Evolutionary conservation across 2,888 invertebrate genomes (phyloP).

Genomic region (Meiosimyza decipiens): DNA sequence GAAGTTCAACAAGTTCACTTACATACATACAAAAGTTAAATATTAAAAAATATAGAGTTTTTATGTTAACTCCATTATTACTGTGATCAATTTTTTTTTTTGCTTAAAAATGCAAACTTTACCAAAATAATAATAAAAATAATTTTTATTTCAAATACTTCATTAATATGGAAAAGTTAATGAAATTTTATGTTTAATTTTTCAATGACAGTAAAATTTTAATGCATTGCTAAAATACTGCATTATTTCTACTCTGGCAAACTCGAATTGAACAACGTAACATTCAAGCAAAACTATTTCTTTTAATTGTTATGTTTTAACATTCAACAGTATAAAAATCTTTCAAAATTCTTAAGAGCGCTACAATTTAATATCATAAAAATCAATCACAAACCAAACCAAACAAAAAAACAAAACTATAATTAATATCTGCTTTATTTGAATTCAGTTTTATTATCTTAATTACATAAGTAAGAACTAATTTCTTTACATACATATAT

Average conservation of each 20-base stretch:
- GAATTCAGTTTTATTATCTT: constrained; percentile 29
- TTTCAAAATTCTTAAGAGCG: constrained; percentile 32
- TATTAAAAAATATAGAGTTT: constrained; percentile 30
- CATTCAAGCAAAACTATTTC: too few relatives aligned
- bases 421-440: constrained; percentile 42
- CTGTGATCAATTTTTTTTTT: constrained; percentile 53
- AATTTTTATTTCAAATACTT: too few relatives aligned
- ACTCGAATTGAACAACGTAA: background rate
- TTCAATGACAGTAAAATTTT: too few relatives aligned
- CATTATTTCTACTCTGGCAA: background rate
- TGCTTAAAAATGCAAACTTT: background rate
- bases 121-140: too few relatives aligned
- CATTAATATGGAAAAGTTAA: too few relatives aligned
- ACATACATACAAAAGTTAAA: too few relatives aligned
- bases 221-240: constrained; percentile 4
- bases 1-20: too few relatives aligned
- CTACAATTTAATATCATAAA: constrained; percentile 37
- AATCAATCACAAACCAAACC: constrained; percentile 29
- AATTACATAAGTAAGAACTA: too few relatives aligned
- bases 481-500: constrained; percentile 5
- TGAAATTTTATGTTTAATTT: too few relatives aligned
- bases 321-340: too few relatives aligned
- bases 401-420: constrained; percentile 32
- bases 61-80: constrained; percentile 54
- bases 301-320: too few relatives aligned